These are phyloP conservation scores for Clarias fuscus DNA, from an alignment of 2,797 vertebrate species.

Conservation along the genomic window DNA sequence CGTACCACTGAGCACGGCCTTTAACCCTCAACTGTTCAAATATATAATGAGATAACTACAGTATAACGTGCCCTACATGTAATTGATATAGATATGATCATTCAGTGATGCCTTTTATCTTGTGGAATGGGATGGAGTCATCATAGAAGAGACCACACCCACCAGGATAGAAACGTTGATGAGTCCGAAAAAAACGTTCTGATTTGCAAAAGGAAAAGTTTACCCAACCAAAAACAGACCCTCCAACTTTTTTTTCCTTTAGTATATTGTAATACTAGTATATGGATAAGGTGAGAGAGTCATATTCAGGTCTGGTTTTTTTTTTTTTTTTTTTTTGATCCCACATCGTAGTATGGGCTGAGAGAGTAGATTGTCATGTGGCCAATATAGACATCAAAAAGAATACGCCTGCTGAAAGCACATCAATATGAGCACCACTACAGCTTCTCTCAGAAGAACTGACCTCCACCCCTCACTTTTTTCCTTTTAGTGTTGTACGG, in stretches of 20 bases:
- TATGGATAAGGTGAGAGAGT: not conserved
- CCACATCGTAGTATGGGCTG: not conserved
- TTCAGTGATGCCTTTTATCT: not conserved
- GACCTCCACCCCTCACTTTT: not conserved
- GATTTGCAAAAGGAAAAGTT: not conserved
- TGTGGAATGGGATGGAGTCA: not conserved
- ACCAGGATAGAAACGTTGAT: not conserved
- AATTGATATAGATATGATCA: not conserved
- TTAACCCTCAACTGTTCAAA: too few relatives aligned
- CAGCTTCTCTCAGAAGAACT: not conserved
- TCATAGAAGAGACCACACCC: not conserved
- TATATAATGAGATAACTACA: too few relatives aligned
- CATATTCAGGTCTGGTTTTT: not conserved
- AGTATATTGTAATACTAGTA: not conserved
- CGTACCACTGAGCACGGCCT: too few relatives aligned
- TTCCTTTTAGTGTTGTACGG: not conserved
- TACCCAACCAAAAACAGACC: not conserved
- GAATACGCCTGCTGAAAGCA: not conserved
- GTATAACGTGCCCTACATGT: too few relatives aligned
- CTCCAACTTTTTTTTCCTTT: not conserved
- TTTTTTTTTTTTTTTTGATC: not conserved
- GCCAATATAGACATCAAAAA: conserved; percentile 9
- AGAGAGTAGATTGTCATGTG: not conserved
- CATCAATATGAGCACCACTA: not conserved
- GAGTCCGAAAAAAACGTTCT: not conserved